A percentile compares a stretch with the other conserved stretches of the same genome.
Evolutionary conservation across 2,113 vertebrate species (phyloP).

Genomic region (Poeciliopsis occidentalis): DNA sequence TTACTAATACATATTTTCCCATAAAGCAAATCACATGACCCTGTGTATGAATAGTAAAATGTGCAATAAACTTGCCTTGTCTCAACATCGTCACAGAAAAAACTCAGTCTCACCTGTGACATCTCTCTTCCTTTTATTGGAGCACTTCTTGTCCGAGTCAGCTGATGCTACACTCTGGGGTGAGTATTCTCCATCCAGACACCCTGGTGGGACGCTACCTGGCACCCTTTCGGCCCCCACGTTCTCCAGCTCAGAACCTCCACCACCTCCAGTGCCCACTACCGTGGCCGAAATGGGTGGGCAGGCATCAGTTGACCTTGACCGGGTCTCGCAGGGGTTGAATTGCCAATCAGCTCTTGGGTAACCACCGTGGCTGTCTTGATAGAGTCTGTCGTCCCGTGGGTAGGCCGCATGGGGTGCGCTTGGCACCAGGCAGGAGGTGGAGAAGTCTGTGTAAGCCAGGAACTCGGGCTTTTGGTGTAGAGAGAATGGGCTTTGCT

Average conservation of each 20-base stretch:
- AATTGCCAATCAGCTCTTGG: slow-evolving; percentile 88
- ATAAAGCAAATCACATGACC: background rate
- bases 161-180: slow-evolving; percentile 74
- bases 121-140: slow-evolving; percentile 85
- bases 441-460: slow-evolving; percentile 87
- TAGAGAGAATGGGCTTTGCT: slow-evolving; percentile 86
- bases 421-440: slow-evolving; percentile 86
- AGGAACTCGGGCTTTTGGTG: slow-evolving; percentile 89
- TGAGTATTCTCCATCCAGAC: slow-evolving; percentile 82
- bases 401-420: slow-evolving; percentile 86
- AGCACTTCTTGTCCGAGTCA: slow-evolving; percentile 86
- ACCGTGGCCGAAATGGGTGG: slow-evolving; percentile 73
- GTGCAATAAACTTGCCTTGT: background rate
- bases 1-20: background rate
- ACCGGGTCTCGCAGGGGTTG: slow-evolving; percentile 75
- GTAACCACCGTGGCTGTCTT: slow-evolving; percentile 80
- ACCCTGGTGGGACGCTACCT: slow-evolving; percentile 56
- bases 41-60: background rate
- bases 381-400: slow-evolving; percentile 80
- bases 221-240: slow-evolving; percentile 72
- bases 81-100: background rate
- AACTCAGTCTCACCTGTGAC: slow-evolving; percentile 86
- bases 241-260: slow-evolving; percentile 70
- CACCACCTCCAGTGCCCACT: background rate
- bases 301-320: slow-evolving; percentile 75